These are phyloP conservation scores for Chitala chitala DNA, from an alignment of 2,113 vertebrate species.

Conservation along the genomic window DNA sequence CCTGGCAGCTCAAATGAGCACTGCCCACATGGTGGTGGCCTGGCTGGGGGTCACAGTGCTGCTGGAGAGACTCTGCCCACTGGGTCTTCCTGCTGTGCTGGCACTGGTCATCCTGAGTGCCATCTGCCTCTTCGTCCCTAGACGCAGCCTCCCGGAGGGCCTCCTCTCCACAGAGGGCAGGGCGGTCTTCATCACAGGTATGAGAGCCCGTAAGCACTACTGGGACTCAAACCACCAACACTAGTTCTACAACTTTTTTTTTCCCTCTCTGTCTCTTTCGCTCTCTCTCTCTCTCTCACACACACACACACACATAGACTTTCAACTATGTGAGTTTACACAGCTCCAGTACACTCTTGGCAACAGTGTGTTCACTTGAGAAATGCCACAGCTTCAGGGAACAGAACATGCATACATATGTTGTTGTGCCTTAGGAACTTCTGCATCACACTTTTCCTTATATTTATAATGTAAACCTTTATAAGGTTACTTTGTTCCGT, in stretches of 20 bases:
- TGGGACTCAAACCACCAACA: not conserved
- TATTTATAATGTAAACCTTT: too few relatives aligned
- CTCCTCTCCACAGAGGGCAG: slow-evolving; percentile 48
- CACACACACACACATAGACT: too few relatives aligned
- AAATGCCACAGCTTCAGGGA: not conserved
- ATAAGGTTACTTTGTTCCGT: too few relatives aligned
- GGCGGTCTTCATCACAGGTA: slow-evolving; percentile 67
- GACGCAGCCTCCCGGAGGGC: slow-evolving; percentile 20
- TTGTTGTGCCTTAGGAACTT: not conserved
- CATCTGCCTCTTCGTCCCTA: slow-evolving; percentile 42
- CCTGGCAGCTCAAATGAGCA: slow-evolving; percentile 50
- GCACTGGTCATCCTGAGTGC: slow-evolving; percentile 42
- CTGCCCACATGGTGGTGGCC: slow-evolving; percentile 50
- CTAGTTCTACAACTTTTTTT: not conserved
- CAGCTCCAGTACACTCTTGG: not conserved
- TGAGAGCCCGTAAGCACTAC: slow-evolving; percentile 4
- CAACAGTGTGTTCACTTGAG: not conserved
- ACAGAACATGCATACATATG: not conserved
- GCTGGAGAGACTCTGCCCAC: slow-evolving; percentile 53
- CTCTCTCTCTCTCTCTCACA: not conserved
- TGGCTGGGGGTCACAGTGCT: slow-evolving; percentile 61
- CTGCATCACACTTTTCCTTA: not conserved
- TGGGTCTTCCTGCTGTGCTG: slow-evolving; percentile 51
- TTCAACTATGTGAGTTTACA: too few relatives aligned
- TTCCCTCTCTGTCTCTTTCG: not conserved